Conservation (phyloP, 1,140 invertebrate genomes). For the Leptinotarsa defecta region DNA sequence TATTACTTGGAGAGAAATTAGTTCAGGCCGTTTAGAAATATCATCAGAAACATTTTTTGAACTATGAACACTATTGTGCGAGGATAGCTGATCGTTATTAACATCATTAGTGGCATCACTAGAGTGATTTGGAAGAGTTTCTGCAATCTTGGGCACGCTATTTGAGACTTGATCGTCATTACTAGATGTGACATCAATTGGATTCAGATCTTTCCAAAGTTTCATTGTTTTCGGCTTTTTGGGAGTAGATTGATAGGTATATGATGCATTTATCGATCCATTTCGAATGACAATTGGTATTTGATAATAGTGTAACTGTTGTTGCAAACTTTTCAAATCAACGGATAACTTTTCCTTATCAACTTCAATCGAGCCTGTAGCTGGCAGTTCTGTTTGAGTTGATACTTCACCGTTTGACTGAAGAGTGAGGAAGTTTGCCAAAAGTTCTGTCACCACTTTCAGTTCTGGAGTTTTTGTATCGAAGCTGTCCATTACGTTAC, state of each 20-base stretch:
- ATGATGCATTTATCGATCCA: conserved; percentile 27
- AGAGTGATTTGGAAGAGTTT: no score
- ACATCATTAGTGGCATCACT: no score
- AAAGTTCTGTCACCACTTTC: conserved; percentile 26
- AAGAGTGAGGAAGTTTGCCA: neutral
- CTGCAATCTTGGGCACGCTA: no score
- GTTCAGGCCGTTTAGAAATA: no score
- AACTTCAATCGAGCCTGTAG: conserved; percentile 25
- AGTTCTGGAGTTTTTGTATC: conserved; percentile 22
- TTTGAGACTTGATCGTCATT: no score
- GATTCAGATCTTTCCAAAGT: conserved; percentile 26
- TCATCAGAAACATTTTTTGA: no score
- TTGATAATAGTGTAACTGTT: conserved; percentile 33
- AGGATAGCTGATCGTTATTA: no score
- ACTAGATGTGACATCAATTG: conserved; percentile 13
- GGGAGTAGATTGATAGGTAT: conserved; percentile 13
- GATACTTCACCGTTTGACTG: conserved; percentile 9
- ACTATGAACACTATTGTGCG: no score
- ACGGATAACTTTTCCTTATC: conserved; percentile 7
- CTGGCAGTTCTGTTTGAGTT: conserved; percentile 24
- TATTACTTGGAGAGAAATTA: no score
- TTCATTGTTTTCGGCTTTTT: neutral
- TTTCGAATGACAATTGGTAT: conserved; percentile 36
- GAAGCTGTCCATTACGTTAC: conserved; percentile 21
- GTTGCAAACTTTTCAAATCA: conserved; percentile 35